A percentile compares a stretch with the other conserved stretches of the same genome.
These are phyloP conservation scores for fruit fly (Drosophila melanogaster) DNA, from an alignment of 1,140 invertebrate genomes.

Conservation along the genomic window Release_6_plus_ISO1_MT NT_037436.4:10654001-10654500, in stretches of 20 bases:
- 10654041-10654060: background rate
- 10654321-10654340: conserved; percentile 38
- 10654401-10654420: background rate
- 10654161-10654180: conserved; percentile 17
- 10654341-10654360: background rate
- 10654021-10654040: conserved; percentile 28
- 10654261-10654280: conserved; percentile 1
- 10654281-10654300: conserved; percentile 29
- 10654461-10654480: conserved; percentile 3
- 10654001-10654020: conserved; percentile 24
- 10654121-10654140: conserved; percentile 31
- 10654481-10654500: conserved; percentile 27
- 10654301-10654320: conserved; percentile 68
- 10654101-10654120: conserved; percentile 49
- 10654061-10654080: conserved; percentile 51
- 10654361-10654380: background rate
- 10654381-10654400: background rate
- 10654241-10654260: conserved; percentile 31
- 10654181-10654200: conserved; percentile 9
- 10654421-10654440: background rate
- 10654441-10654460: conserved; percentile 4
- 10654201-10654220: conserved; percentile 30
- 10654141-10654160: conserved; percentile 41
- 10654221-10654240: conserved; percentile 31
- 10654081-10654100: conserved; percentile 31